phyloP scores from a whole-genome alignment of 2,888 invertebrate genomes.

The Colostygia pectinataria region DNA sequence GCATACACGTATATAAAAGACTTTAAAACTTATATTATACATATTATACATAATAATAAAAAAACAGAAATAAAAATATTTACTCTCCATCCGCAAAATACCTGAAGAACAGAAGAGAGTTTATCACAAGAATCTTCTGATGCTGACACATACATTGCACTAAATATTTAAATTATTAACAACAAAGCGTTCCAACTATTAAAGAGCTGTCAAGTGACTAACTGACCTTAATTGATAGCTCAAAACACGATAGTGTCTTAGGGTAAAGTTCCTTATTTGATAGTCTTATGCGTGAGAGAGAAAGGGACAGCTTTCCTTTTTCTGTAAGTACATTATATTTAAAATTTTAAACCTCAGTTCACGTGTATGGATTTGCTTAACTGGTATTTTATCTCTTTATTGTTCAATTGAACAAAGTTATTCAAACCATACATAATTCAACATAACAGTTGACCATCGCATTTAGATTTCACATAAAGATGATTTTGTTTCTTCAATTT shows the following conservation, averaged over 20 bases:
- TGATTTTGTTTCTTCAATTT: constrained; percentile 7
- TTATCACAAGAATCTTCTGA: constrained; percentile 41
- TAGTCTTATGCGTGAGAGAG: constrained; percentile 10
- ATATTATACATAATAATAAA: neutral
- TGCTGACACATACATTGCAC: constrained; percentile 39
- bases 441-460: neutral
- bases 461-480: constrained; percentile 1
- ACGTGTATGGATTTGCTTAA: constrained; percentile 1
- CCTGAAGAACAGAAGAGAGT: constrained; percentile 42
- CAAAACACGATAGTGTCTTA: constrained; percentile 14
- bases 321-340: constrained; percentile 1
- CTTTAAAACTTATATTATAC: neutral
- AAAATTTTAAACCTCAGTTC: neutral
- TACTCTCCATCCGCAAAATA: constrained; percentile 52
- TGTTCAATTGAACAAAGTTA: neutral
- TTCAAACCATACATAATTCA: neutral
- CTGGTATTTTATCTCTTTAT: neutral
- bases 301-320: constrained; percentile 17
- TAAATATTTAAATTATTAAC: constrained; percentile 14
- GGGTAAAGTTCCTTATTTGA: constrained; percentile 18
- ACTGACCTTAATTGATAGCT: constrained; percentile 24
- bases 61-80: constrained; percentile 28
- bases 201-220: constrained; percentile 25
- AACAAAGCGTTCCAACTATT: constrained; percentile 18
- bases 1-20: too few species aligned